Evolutionary conservation across 2,113 vertebrate species (phyloP).

Genomic region (Grammomys dolichurus): DNA sequence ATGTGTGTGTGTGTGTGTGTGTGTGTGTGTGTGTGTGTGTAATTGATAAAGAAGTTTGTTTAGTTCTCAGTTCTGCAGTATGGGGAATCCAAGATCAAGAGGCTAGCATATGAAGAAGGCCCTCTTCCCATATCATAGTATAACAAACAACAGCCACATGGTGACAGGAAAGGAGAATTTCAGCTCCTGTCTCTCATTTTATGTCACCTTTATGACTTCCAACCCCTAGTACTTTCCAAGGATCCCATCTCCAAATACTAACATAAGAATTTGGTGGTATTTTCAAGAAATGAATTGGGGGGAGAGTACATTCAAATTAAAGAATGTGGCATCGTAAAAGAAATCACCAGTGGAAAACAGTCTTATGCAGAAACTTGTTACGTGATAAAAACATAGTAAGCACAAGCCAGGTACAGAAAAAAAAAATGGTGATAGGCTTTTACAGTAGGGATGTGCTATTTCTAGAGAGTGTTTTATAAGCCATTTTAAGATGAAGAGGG

Average conservation of each 20-base stretch:
- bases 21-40: no score
- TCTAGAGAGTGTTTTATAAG: not conserved
- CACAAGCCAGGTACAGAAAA: not conserved
- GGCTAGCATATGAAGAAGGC: not conserved
- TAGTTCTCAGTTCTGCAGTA: not conserved
- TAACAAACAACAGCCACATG: not conserved
- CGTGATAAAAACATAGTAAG: not conserved
- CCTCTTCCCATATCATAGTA: not conserved
- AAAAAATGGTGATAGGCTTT: not conserved
- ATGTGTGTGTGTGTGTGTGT: no score
- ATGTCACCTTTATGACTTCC: not conserved
- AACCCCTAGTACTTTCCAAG: not conserved
- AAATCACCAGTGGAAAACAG: not conserved
- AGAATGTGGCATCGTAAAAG: not conserved
- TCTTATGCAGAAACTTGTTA: not conserved
- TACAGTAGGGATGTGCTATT: not conserved
- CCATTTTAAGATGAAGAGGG: not conserved
- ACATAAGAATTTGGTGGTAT: not conserved
- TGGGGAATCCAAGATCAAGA: not conserved
- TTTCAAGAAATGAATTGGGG: not conserved
- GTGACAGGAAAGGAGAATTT: not conserved
- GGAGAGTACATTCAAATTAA: not conserved
- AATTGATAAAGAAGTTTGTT: not conserved
- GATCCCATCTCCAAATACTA: not conserved
- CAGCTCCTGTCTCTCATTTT: not conserved